phyloP scores from a whole-genome alignment of 2,888 invertebrate genomes.

The Tachystola acroxantha region DNA sequence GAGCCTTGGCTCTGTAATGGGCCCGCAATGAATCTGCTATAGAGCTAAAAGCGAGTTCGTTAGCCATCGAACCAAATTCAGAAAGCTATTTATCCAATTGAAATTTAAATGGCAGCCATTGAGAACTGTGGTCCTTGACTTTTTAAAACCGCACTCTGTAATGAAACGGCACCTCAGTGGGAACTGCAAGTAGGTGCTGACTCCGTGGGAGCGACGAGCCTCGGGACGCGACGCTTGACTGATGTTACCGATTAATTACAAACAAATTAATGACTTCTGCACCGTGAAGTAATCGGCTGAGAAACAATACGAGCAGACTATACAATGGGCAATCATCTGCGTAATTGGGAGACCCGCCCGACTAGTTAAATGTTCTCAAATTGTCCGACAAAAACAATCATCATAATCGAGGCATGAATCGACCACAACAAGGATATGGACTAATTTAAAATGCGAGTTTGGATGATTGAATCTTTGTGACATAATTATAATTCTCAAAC shows the following conservation, averaged over 20 bases:
- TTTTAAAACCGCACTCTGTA: slow-evolving; percentile 43
- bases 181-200: slow-evolving; percentile 16
- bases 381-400: slow-evolving; percentile 2
- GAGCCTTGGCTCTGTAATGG: slow-evolving; percentile 29
- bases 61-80: slow-evolving; percentile 28
- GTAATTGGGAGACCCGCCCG: slow-evolving; percentile 33
- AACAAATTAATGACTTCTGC: slow-evolving; percentile 51
- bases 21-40: slow-evolving; percentile 30
- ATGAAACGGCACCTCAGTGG: slow-evolving; percentile 37
- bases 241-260: slow-evolving; percentile 67
- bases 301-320: slow-evolving; percentile 19
- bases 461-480: too few relatives aligned
- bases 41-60: slow-evolving; percentile 24
- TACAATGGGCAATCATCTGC: slow-evolving; percentile 35
- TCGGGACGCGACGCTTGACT: slow-evolving; percentile 62
- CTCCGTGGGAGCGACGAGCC: slow-evolving; percentile 57
- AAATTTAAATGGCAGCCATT: slow-evolving; percentile 14
- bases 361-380: slow-evolving; percentile 9
- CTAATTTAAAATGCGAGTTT: too few relatives aligned
- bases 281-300: slow-evolving; percentile 38
- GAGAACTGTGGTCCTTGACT: slow-evolving; percentile 32
- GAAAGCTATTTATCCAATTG: slow-evolving; percentile 22
- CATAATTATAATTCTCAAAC: too few relatives aligned
- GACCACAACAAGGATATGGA: too few relatives aligned
- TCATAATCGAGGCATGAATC: background rate